phyloP scores from a whole-genome alignment of 2,797 vertebrate species.

The Galagoides demidoff region DNA sequence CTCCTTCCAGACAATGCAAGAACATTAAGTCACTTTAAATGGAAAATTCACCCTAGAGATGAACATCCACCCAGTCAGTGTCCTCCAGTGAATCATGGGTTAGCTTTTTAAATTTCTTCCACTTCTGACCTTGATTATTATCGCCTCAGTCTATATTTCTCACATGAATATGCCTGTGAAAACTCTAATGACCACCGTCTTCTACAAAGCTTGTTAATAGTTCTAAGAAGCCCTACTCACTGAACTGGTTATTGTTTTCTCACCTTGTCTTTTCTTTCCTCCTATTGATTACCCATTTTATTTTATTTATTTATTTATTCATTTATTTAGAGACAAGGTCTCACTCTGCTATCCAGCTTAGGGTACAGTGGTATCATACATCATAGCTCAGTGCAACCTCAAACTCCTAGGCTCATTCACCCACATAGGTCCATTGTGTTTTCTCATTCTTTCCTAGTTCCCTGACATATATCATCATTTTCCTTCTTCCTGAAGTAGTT shows the following conservation, averaged over 20 bases:
- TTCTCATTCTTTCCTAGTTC: not conserved
- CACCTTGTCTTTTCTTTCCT: not conserved
- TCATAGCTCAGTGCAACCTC: no score
- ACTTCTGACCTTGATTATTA: not conserved
- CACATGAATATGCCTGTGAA: not conserved
- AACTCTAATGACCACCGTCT: not conserved
- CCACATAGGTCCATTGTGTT: not conserved
- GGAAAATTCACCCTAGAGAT: not conserved
- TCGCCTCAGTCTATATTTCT: not conserved
- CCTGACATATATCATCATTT: not conserved
- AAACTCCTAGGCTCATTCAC: not conserved
- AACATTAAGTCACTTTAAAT: conserved; percentile 3
- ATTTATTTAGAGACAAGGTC: not conserved
- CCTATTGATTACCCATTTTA: not conserved
- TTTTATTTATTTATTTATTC: not conserved
- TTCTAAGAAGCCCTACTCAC: not conserved
- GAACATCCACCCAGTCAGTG: not conserved
- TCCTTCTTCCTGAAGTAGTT: not conserved
- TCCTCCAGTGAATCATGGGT: not conserved
- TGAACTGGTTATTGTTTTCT: not conserved
- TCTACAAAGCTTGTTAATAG: not conserved
- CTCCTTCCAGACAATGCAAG: not conserved
- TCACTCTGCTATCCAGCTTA: no score
- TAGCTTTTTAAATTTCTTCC: conserved; percentile 33
- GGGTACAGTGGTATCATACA: no score